Evolutionary conservation across 2,888 invertebrate species (phyloP).

Genomic region (Netelia melanura): DNA sequence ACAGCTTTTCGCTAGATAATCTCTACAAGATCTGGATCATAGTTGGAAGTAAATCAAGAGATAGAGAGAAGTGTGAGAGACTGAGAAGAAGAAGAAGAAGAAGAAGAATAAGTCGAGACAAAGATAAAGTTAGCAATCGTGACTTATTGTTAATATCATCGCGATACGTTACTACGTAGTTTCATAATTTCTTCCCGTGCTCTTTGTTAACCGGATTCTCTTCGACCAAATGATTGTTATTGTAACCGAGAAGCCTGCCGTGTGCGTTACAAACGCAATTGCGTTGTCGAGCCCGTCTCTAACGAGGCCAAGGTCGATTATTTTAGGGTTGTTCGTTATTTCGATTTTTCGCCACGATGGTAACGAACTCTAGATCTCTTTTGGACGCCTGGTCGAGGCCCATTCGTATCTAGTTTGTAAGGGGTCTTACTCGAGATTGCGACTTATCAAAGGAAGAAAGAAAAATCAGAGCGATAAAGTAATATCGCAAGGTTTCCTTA

Average conservation of each 20-base stretch:
- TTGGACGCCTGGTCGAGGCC: neutral
- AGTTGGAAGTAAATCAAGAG: too few species aligned
- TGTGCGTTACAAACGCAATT: constrained; percentile 33
- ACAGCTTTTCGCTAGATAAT: neutral
- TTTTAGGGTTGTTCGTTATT: constrained; percentile 31
- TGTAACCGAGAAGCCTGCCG: neutral
- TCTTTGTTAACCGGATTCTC: neutral
- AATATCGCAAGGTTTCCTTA: neutral
- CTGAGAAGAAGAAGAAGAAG: neutral
- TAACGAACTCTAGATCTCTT: constrained; percentile 36
- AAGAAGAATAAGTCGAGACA: neutral
- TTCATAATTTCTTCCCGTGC: neutral
- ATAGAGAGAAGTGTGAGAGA: neutral
- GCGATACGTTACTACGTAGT: constrained; percentile 6
- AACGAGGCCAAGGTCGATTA: constrained; percentile 59
- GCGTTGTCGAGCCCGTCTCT: constrained; percentile 22
- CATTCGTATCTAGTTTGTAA: neutral
- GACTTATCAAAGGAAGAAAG: neutral
- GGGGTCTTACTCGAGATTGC: neutral
- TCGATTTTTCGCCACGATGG: constrained; percentile 24
- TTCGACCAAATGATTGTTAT: constrained; percentile 14
- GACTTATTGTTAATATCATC: neutral
- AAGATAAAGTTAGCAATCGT: too few species aligned
- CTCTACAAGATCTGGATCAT: too few species aligned
- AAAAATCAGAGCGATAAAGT: neutral